Evolutionary conservation across 2,888 invertebrate species (phyloP).

Genomic region (Julus scanicus): DNA sequence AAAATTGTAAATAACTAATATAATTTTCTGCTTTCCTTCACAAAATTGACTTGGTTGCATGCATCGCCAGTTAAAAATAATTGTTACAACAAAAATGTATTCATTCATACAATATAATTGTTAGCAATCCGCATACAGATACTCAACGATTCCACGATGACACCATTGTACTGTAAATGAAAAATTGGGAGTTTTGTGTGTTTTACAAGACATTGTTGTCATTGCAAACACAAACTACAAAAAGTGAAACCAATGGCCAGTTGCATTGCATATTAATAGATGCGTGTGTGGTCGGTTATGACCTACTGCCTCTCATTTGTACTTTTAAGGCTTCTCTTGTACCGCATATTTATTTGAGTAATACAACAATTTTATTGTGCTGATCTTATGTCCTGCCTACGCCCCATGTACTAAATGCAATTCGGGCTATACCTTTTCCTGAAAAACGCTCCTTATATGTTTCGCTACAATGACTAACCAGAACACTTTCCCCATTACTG

Average conservation of each 20-base stretch:
- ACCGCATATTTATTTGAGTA: too few relatives aligned
- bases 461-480: not conserved
- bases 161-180: not conserved
- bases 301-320: not conserved
- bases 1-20: too few relatives aligned
- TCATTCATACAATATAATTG: too few relatives aligned
- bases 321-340: too few relatives aligned
- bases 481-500: not conserved
- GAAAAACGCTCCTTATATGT: not conserved
- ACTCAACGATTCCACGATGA: too few relatives aligned
- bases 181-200: not conserved
- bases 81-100: too few relatives aligned
- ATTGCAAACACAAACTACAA: not conserved
- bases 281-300: not conserved
- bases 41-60: too few relatives aligned
- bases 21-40: too few relatives aligned
- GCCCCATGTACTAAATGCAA: not conserved
- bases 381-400: not conserved
- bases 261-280: not conserved
- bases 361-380: not conserved
- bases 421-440: not conserved
- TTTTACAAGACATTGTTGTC: not conserved
- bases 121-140: too few relatives aligned
- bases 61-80: too few relatives aligned
- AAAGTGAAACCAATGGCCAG: too few relatives aligned